Evolutionary conservation across 1,140 invertebrate genomes (phyloP).

Genomic region (Aphaenogaster rudis): DNA sequence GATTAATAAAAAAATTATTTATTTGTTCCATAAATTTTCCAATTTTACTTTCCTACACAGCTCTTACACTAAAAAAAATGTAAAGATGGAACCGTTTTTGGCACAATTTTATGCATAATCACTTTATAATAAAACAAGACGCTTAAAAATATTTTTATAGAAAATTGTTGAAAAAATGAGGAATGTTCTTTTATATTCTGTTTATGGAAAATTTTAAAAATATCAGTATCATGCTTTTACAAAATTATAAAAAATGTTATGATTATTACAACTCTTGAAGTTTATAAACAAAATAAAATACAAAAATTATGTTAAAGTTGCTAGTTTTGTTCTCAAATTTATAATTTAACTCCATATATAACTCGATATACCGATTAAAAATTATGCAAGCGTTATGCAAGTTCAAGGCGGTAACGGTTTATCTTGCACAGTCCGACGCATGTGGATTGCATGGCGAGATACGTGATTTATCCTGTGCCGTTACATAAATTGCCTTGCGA

Average conservation of each 20-base stretch:
- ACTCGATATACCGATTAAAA: conserved; percentile 44
- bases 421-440: conserved; percentile 21
- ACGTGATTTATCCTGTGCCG: conserved; percentile 44
- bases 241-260: background rate
- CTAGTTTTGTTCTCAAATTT: background rate
- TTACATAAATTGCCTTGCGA: conserved; percentile 39
- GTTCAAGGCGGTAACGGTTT: conserved; percentile 53
- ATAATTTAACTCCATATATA: conserved; percentile 33
- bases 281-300: background rate
- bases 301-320: background rate
- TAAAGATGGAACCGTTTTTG: background rate
- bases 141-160: background rate
- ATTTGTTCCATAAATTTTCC: too few relatives aligned
- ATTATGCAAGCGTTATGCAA: conserved; percentile 59
- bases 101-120: background rate
- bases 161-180: conserved; percentile 1
- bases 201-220: background rate
- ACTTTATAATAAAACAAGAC: background rate
- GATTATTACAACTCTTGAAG: background rate
- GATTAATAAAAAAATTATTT: background rate
- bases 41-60: background rate
- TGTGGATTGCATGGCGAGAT: conserved; percentile 46
- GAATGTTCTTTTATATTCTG: background rate
- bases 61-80: background rate
- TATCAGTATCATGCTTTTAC: background rate